Percentiles rank a stretch among this genome's conserved stretches.
Conservation (phyloP, 1,140 invertebrate genomes). For the Hyles vespertilio region DNA sequence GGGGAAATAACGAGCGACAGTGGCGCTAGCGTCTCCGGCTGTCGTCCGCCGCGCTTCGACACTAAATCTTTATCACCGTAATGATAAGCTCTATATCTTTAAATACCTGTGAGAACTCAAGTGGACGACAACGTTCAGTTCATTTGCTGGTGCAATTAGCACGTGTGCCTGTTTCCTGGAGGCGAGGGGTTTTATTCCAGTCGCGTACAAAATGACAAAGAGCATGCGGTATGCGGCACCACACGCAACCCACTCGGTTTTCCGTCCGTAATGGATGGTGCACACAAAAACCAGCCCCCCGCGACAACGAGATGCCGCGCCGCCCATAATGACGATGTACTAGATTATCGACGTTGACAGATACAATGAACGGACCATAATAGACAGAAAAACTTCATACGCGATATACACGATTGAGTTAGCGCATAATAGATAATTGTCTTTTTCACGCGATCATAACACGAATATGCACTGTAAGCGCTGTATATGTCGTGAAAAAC, state of each 20-base stretch:
- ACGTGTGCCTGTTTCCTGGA: slow-evolving; percentile 41
- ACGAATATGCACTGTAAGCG: too few species aligned
- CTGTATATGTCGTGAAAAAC: too few species aligned
- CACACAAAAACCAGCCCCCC: slow-evolving; percentile 47
- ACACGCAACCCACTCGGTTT: slow-evolving; percentile 38
- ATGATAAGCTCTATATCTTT: slow-evolving; percentile 20
- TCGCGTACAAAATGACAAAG: slow-evolving; percentile 31
- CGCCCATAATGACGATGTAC: slow-evolving; percentile 32
- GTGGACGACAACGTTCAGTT: slow-evolving; percentile 10
- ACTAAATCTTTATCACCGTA: slow-evolving; percentile 11
- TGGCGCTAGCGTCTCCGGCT: too few species aligned
- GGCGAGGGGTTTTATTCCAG: slow-evolving; percentile 40
- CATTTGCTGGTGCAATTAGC: slow-evolving; percentile 40
- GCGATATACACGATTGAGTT: too few species aligned
- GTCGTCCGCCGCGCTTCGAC: not conserved
- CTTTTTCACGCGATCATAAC: too few species aligned
- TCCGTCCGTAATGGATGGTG: slow-evolving; percentile 44
- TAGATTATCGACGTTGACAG: slow-evolving; percentile 22
- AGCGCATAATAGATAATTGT: too few species aligned
- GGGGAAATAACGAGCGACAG: too few species aligned
- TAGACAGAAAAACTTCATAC: slow-evolving; percentile 16
- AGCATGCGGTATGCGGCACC: slow-evolving; percentile 12
- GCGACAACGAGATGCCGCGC: slow-evolving; percentile 30
- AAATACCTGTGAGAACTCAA: slow-evolving; percentile 27
- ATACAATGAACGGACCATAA: slow-evolving; percentile 28